Percentiles rank a stretch among this genome's conserved stretches.
Evolutionary conservation across 2,797 vertebrate species (phyloP).

Genomic region (Sebastes minor): DNA sequence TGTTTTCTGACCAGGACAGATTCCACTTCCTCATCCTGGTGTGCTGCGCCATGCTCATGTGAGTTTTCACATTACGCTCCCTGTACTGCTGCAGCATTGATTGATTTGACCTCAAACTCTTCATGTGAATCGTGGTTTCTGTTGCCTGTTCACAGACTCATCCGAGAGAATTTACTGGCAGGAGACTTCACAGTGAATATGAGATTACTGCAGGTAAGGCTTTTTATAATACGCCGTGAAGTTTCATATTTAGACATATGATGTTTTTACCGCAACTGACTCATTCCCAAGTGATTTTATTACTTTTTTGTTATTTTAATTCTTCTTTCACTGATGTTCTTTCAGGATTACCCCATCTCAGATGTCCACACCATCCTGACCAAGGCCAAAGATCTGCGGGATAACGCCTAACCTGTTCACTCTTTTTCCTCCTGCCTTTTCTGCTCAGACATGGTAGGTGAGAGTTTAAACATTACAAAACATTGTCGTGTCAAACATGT

Average conservation of each 20-base stretch:
- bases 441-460: conserved; percentile 45
- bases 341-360: conserved; percentile 95
- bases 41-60: conserved; percentile 96
- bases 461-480: not conserved
- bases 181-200: conserved; percentile 98
- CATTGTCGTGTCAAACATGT: conserved; percentile 35
- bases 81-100: not conserved
- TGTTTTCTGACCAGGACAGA: conserved; percentile 92
- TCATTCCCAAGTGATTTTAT: not conserved
- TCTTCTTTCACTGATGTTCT: not conserved
- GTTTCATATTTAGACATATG: not conserved
- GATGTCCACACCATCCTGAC: conserved; percentile 94
- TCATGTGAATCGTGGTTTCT: not conserved
- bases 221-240: not conserved
- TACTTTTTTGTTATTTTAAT: too few species aligned
- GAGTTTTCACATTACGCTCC: conserved; percentile 22
- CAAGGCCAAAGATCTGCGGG: conserved; percentile 96
- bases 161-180: conserved; percentile 90
- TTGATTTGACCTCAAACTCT: not conserved
- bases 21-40: conserved; percentile 97
- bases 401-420: conserved; percentile 82
- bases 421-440: conserved; percentile 10
- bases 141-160: conserved; percentile 84
- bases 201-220: conserved; percentile 93
- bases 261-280: not conserved